Base-by-base conservation (phyloP, 1,140 invertebrate species). In the Sipha flava region DNA sequence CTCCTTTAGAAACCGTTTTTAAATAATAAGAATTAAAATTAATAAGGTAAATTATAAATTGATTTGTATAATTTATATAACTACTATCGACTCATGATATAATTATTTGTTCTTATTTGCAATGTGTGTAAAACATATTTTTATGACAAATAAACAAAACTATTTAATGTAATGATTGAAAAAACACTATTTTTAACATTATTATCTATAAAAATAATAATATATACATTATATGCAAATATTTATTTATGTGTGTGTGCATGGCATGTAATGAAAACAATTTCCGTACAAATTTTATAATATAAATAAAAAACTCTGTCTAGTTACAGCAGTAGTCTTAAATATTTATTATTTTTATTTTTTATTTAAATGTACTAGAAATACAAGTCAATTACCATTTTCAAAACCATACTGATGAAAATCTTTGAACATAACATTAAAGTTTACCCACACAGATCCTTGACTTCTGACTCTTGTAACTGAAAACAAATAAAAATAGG, bases 351-450 rank as follows among this genome's bases (percentile, higher is more conserved):
- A n/a, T n/a, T 21, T 12, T 37, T 12, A 29, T 64, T 23, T 40
- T 37, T 40, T 16, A 23, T 18, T 6, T 18, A 18, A 9, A 29
- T 57, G 4, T 23, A n/a, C 1, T 0, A 34, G 26, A 43, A 6
- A 43, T 18, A 68, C 18, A 18, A 16, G 29, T 70, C 62, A 66
- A 26, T 47, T 80, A 16, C 62, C 75, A 43, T 84, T 84, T 66
- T 84, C 82, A 70, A 83, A 92, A 10, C 91, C 91, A 49, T 91
- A 84, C 84, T 90, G 89, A 82, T 87, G 88, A 83, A 92, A 88
- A 85, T 93, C 91, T 84, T 92, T 93, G 57, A 89, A 87, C 21
- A 92, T 85, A 49, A 91, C 86, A 85, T 91, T 91, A 82, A 93
- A 90, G n/a, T 87, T 86, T 16, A 90, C 84, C 21, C 85, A 88